phyloP scores from a whole-genome alignment of 2,888 invertebrate species.

The Cremastobaeus sp. region DNA sequence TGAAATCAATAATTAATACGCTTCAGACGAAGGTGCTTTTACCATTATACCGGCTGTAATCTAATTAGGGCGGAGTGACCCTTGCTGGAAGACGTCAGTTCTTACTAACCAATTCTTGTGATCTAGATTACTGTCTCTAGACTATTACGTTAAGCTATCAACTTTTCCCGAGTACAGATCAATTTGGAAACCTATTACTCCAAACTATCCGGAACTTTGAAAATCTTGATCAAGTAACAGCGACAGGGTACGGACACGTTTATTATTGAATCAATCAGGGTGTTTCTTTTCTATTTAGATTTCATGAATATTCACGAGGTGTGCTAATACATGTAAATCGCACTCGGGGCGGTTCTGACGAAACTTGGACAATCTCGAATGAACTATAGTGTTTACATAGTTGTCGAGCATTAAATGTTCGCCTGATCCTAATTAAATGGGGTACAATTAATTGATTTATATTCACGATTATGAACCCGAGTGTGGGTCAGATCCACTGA shows the following conservation, averaged over 20 bases:
- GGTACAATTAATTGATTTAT: no score
- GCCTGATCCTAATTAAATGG: no score
- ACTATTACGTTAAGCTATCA: slow-evolving; percentile 40
- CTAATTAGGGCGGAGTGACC: slow-evolving; percentile 36
- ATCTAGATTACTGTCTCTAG: slow-evolving; percentile 34
- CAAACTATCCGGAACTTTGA: slow-evolving; percentile 33
- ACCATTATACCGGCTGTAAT: slow-evolving; percentile 27
- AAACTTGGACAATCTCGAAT: no score
- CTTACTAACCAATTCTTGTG: slow-evolving; percentile 42
- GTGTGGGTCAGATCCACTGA: no score
- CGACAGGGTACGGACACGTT: neutral
- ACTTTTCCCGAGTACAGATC: slow-evolving; percentile 30
- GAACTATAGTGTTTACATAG: no score
- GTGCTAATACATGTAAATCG: no score
- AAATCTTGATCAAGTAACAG: slow-evolving; percentile 35
- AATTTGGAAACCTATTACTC: slow-evolving; percentile 43
- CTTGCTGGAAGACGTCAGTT: slow-evolving; percentile 26
- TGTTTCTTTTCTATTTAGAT: neutral
- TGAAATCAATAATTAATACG: slow-evolving; percentile 41
- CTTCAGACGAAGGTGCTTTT: slow-evolving; percentile 17
- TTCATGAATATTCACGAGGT: no score
- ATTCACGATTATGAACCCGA: no score
- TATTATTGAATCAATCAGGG: slow-evolving; percentile 8
- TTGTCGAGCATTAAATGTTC: no score
- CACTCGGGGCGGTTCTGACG: no score